Conservation (phyloP, 2,888 invertebrate species). For the Mechanitis messenoides region DNA sequence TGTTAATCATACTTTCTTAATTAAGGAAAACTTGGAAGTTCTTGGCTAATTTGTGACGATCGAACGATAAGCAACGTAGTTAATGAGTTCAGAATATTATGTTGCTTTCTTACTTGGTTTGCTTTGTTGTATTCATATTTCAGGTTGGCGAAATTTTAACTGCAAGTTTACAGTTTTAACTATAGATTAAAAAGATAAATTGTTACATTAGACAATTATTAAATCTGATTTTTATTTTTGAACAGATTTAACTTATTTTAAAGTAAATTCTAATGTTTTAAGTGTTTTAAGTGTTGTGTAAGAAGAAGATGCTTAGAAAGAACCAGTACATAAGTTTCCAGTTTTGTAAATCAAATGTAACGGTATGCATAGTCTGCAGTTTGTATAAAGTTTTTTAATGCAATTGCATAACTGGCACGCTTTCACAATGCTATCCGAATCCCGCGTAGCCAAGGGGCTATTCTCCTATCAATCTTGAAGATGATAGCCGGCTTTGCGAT, state of each 20-base stretch:
- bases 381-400: conserved; percentile 46
- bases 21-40: conserved; percentile 63
- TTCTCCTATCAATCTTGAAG: conserved; percentile 74
- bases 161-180: neutral
- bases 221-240: too few species aligned
- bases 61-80: conserved; percentile 54
- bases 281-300: too few species aligned
- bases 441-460: conserved; percentile 65
- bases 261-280: too few species aligned
- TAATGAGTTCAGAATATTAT: conserved; percentile 36
- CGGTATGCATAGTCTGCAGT: conserved; percentile 32
- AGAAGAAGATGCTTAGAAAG: too few species aligned
- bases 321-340: too few species aligned
- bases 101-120: conserved; percentile 23
- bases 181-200: too few species aligned
- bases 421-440: conserved; percentile 59
- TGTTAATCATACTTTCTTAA: conserved; percentile 75
- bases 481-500: conserved; percentile 71
- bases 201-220: too few species aligned
- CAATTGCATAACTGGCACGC: conserved; percentile 49
- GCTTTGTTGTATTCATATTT: conserved; percentile 5
- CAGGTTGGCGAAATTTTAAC: neutral
- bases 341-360: conserved; percentile 9
- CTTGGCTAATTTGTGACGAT: conserved; percentile 62
- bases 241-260: too few species aligned